A percentile compares a stretch with the other conserved stretches of the same genome.
These are phyloP conservation scores for Copidosoma aretas DNA, from an alignment of 2,888 invertebrate species.

Conservation along the genomic window DNA sequence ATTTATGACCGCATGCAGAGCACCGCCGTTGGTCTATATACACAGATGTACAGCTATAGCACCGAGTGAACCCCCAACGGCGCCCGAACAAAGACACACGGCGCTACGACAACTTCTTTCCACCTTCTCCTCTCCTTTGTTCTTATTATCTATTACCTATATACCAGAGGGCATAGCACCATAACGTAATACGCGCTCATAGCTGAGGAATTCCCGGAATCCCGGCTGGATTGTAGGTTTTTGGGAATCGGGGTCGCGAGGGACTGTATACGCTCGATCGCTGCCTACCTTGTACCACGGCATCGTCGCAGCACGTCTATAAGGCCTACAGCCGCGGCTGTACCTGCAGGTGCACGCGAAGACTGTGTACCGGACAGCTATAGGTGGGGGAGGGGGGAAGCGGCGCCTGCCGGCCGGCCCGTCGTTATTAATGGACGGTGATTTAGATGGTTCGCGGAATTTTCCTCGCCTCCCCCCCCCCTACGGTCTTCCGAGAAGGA, in stretches of 20 bases:
- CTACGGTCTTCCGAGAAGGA: neutral
- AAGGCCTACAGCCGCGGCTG: neutral
- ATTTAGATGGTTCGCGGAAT: neutral
- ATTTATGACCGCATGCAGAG: neutral
- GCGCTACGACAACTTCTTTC: neutral
- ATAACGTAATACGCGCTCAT: neutral
- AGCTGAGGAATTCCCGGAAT: slow-evolving; percentile 10
- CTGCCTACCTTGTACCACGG: neutral
- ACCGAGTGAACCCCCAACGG: neutral
- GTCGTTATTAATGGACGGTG: neutral
- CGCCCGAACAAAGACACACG: neutral
- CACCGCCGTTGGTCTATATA: too few species aligned
- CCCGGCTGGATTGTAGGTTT: slow-evolving; percentile 10
- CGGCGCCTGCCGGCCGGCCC: too few species aligned
- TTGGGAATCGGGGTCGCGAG: slow-evolving; percentile 13
- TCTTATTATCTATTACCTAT: neutral
- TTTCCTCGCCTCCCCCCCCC: neutral
- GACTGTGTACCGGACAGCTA: neutral
- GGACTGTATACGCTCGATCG: neutral
- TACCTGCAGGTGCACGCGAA: neutral
- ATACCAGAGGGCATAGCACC: neutral
- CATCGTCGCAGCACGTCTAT: too few species aligned
- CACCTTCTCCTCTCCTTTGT: neutral
- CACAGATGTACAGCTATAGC: too few species aligned
- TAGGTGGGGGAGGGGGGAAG: too few species aligned